Conservation (phyloP, 2,113 vertebrate species). For the Mystacornis crossleyi region DNA sequence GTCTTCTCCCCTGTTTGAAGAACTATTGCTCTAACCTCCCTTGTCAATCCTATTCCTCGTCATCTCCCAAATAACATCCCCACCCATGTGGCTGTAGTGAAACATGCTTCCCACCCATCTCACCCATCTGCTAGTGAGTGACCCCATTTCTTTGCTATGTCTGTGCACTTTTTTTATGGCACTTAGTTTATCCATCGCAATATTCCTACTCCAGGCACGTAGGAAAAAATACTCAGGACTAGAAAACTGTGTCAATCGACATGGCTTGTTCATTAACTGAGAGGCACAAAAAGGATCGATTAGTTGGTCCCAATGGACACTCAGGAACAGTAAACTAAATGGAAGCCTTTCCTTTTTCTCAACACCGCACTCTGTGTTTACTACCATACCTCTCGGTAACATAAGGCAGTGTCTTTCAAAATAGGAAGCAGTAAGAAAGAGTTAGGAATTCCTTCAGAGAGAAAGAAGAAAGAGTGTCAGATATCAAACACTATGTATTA, state of each 20-base stretch:
- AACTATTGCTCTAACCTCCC: background rate
- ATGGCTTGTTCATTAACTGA: background rate
- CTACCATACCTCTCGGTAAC: background rate
- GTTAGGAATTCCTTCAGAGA: background rate
- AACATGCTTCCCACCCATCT: background rate
- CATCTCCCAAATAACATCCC: background rate
- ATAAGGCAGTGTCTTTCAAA: background rate
- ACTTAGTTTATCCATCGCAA: background rate
- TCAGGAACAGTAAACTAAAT: background rate
- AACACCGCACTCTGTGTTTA: background rate
- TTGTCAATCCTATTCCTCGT: background rate
- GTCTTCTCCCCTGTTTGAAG: slow-evolving; percentile 34
- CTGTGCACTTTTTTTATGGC: background rate
- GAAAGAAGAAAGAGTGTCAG: background rate
- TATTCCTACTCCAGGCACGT: background rate
- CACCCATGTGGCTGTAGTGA: background rate
- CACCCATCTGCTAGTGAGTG: background rate
- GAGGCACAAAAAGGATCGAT: background rate
- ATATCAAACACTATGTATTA: background rate
- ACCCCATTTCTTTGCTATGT: background rate
- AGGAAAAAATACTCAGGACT: background rate
- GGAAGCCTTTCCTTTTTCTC: background rate
- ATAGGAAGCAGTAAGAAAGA: background rate
- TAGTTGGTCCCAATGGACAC: background rate
- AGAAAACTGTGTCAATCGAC: background rate